A percentile compares a stretch with the other conserved stretches of the same genome.
These are phyloP conservation scores for Polyommatus iphigenia DNA, from an alignment of 2,888 invertebrate species.

Conservation along the genomic window DNA sequence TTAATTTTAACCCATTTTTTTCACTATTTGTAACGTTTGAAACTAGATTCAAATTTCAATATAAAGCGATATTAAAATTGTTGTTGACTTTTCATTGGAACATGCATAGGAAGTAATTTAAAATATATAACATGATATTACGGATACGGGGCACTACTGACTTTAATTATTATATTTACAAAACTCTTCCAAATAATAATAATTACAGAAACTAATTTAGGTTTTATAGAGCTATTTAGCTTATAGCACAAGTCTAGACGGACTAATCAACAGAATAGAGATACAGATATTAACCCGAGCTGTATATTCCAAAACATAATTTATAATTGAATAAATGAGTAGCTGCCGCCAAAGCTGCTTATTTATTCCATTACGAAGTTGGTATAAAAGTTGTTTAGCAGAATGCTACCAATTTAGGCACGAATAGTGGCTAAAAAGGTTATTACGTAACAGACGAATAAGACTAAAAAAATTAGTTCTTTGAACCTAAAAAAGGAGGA, in stretches of 20 bases:
- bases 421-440: background rate
- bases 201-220: conserved; percentile 29
- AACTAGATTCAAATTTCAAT: background rate
- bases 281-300: conserved; percentile 1
- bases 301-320: conserved; percentile 1
- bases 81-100: background rate
- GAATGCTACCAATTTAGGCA: conserved; percentile 4
- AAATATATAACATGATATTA: background rate
- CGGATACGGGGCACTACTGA: background rate
- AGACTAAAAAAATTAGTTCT: too few relatives aligned
- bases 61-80: background rate
- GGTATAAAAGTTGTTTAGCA: conserved; percentile 1
- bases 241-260: conserved; percentile 13
- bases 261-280: conserved; percentile 18
- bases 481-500: background rate
- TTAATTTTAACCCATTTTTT: background rate
- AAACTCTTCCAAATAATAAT: background rate
- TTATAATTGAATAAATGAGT: background rate
- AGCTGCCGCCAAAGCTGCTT: background rate
- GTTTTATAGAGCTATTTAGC: conserved; percentile 16
- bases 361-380: conserved; percentile 12
- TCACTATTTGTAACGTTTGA: background rate
- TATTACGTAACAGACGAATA: background rate
- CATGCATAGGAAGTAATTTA: background rate
- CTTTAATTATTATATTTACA: background rate